phyloP scores from a whole-genome alignment of 2,113 vertebrate species.

The Calidris pugnax region DNA sequence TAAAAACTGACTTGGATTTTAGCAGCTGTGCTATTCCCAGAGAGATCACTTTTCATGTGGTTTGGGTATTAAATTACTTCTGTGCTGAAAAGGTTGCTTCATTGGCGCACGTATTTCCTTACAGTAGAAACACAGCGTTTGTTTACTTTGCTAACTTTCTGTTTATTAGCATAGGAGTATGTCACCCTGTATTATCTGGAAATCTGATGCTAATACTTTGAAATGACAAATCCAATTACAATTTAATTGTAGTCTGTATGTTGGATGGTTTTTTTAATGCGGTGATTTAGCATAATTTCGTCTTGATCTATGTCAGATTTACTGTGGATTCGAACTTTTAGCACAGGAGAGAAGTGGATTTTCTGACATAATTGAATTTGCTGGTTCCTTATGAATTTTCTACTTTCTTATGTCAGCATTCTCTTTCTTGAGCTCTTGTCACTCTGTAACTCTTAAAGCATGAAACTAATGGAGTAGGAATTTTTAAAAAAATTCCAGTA shows the following conservation, averaged over 20 bases:
- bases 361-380: constrained; percentile 14
- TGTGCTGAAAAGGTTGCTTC: constrained; percentile 76
- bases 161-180: constrained; percentile 51
- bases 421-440: background rate
- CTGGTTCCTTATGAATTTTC: background rate
- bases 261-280: background rate
- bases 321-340: background rate
- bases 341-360: background rate
- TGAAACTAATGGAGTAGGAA: background rate
- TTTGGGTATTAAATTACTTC: constrained; percentile 73
- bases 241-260: background rate
- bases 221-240: constrained; percentile 65
- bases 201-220: constrained; percentile 55
- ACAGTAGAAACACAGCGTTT: constrained; percentile 71
- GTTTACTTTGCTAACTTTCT: constrained; percentile 66
- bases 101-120: constrained; percentile 68
- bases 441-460: background rate
- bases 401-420: background rate
- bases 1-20: constrained; percentile 76
- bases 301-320: constrained; percentile 5
- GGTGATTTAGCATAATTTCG: constrained; percentile 9
- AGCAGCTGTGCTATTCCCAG: constrained; percentile 78
- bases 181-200: constrained; percentile 64
- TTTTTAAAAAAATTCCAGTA: background rate
- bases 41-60: constrained; percentile 78